A percentile compares a stretch with the other conserved stretches of the same genome.
Evolutionary conservation across 2,113 vertebrate species (phyloP).

Genomic region (Oriolus oriolus): DNA sequence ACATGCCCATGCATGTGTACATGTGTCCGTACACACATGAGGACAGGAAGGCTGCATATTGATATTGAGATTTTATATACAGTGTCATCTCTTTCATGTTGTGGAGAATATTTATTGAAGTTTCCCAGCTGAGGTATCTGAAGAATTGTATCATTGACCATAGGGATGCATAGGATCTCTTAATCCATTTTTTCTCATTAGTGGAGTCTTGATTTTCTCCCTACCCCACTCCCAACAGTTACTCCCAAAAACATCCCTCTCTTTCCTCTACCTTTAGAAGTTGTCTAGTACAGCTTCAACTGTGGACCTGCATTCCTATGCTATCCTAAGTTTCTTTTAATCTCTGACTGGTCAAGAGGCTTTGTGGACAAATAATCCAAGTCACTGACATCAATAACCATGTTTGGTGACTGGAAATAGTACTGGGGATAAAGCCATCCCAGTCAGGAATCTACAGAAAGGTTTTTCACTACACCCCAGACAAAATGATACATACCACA

Average conservation of each 20-base stretch:
- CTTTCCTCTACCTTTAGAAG: neutral
- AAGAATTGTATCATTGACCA: neutral
- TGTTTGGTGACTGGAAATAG: neutral
- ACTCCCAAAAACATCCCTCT: neutral
- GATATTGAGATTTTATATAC: neutral
- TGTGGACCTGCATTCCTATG: neutral
- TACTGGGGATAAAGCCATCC: neutral
- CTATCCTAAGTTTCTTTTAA: neutral
- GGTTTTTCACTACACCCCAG: neutral
- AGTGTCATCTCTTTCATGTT: fast-evolving
- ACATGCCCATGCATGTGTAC: fast-evolving
- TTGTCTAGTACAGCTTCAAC: neutral
- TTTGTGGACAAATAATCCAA: neutral
- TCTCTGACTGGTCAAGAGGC: neutral
- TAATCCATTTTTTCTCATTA: neutral
- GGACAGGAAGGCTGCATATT: neutral
- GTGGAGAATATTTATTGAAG: neutral
- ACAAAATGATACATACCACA: neutral
- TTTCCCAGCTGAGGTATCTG: neutral
- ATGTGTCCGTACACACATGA: neutral
- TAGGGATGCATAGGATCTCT: neutral
- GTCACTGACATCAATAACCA: neutral
- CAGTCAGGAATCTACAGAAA: neutral
- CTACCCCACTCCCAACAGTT: neutral
- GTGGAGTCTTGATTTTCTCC: neutral